Evolutionary conservation across 1,140 invertebrate species (phyloP).

Genomic region (Leptinotarsa undecemlineata): DNA sequence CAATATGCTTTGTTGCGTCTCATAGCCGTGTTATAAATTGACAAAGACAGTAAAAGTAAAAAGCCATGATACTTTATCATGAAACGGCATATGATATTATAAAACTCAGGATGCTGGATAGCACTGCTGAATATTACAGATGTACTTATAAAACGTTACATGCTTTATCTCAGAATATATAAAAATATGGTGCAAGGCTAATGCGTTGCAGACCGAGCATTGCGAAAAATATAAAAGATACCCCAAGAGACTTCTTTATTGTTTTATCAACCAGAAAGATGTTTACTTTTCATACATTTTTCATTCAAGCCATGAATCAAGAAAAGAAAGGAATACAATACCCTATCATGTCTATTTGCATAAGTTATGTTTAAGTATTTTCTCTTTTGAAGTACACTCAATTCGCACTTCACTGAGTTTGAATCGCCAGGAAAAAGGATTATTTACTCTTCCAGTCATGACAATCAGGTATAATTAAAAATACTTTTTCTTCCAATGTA

Average conservation of each 20-base stretch:
- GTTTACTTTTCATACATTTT: constrained; percentile 42
- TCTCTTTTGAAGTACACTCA: not conserved
- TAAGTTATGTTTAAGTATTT: constrained; percentile 2
- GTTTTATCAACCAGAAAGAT: constrained; percentile 40
- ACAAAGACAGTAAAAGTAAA: constrained; percentile 10
- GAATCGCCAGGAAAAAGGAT: not conserved
- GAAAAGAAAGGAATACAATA: constrained; percentile 12
- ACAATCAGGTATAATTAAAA: not conserved
- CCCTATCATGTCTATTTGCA: constrained; percentile 9
- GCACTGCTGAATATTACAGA: constrained; percentile 14
- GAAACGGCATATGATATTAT: not conserved
- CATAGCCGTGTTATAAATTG: constrained; percentile 3
- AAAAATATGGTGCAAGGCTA: constrained; percentile 13
- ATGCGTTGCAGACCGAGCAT: constrained; percentile 2
- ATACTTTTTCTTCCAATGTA: not conserved
- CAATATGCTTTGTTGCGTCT: not conserved
- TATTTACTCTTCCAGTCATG: not conserved
- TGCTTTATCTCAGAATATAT: constrained; percentile 16
- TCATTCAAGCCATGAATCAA: constrained; percentile 32
- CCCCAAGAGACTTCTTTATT: constrained; percentile 38
- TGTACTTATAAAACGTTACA: constrained; percentile 17
- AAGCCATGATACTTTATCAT: constrained; percentile 5
- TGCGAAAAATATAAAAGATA: constrained; percentile 22
- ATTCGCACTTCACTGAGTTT: not conserved
- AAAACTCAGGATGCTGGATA: not conserved